phyloP scores from a whole-genome alignment of 2,888 invertebrate genomes.

The Auanema freiburgensis region DNA sequence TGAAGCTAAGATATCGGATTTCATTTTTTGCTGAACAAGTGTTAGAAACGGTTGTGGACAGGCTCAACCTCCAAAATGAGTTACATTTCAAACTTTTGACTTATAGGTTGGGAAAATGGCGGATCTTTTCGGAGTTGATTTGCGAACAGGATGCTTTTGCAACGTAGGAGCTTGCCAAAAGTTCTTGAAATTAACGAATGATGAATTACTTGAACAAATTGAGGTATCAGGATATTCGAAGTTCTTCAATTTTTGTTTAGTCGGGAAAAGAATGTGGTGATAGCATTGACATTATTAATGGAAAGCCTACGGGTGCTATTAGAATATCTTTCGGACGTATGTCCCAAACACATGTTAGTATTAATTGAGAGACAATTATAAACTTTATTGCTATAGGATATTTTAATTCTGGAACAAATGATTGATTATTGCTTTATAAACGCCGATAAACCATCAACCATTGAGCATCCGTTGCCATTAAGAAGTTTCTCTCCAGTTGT shows the following conservation, averaged over 20 bases:
- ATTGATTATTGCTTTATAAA: constrained; percentile 52
- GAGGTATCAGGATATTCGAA: constrained; percentile 16
- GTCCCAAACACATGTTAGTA: constrained; percentile 71
- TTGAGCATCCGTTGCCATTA: constrained; percentile 3
- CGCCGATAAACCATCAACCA: neutral
- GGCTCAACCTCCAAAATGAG: neutral
- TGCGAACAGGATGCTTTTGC: constrained; percentile 93
- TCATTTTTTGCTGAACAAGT: too few relatives aligned
- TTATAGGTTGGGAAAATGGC: constrained; percentile 83
- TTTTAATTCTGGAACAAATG: constrained; percentile 45
- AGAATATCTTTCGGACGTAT: constrained; percentile 90
- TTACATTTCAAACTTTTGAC: neutral
- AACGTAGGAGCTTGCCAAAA: constrained; percentile 77
- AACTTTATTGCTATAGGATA: constrained; percentile 82
- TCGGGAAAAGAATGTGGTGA: constrained; percentile 60
- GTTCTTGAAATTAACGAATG: constrained; percentile 34
- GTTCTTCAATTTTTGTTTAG: constrained; percentile 64
- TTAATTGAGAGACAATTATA: constrained; percentile 81
- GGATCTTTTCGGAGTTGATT: constrained; percentile 79
- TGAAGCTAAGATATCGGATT: too few relatives aligned
- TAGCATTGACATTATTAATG: constrained; percentile 68
- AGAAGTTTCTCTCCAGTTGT: constrained; percentile 13
- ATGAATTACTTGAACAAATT: constrained; percentile 31
- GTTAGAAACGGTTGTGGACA: neutral
- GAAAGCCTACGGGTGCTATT: constrained; percentile 86